Evolutionary conservation across 2,888 invertebrate species (phyloP).

Genomic region (Idaea aversata): DNA sequence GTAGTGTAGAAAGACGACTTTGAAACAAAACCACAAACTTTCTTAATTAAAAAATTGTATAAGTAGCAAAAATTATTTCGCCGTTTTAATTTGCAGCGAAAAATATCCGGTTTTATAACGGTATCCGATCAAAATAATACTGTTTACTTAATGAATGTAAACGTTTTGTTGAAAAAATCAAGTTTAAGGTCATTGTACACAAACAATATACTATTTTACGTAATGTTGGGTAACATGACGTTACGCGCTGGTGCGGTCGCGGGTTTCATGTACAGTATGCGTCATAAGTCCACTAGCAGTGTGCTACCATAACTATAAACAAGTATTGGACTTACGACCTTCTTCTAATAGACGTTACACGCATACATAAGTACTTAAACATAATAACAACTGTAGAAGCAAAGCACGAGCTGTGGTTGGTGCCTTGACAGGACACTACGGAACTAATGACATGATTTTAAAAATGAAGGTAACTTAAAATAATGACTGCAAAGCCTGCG

Average conservation of each 20-base stretch:
- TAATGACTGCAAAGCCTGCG: no score
- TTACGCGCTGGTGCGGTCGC: slow-evolving; percentile 27
- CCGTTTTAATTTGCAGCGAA: slow-evolving; percentile 1
- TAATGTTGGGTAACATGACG: slow-evolving; percentile 30
- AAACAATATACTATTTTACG: slow-evolving; percentile 31
- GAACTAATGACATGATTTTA: no score
- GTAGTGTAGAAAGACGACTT: no score
- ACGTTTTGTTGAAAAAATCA: slow-evolving; percentile 6
- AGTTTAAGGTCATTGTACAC: slow-evolving; percentile 37
- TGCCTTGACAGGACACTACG: no score
- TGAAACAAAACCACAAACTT: neutral
- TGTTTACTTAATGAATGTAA: neutral
- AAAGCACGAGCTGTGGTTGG: no score
- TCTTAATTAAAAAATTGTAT: neutral
- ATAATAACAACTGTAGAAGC: no score
- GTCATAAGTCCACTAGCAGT: no score
- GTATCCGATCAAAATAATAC: neutral
- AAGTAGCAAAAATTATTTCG: slow-evolving; percentile 4
- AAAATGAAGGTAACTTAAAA: no score
- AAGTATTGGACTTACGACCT: no score
- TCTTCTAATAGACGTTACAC: no score
- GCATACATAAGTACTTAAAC: no score
- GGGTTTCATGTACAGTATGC: neutral
- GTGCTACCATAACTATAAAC: no score
- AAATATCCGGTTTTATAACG: neutral